Evolutionary conservation across 2,113 vertebrate genomes (phyloP).

Genomic region (Motacilla alba): DNA sequence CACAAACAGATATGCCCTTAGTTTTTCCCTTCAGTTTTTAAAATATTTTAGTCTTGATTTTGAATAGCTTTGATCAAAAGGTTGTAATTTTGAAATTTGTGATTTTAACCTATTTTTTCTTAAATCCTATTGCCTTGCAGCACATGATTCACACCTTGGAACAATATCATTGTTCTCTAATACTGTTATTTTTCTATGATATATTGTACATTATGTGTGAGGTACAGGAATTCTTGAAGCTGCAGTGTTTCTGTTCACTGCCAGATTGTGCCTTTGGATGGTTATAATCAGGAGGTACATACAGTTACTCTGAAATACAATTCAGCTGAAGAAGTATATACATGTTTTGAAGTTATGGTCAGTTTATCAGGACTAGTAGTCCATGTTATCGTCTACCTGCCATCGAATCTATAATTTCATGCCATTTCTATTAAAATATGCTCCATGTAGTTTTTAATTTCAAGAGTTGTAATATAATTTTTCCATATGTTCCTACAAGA

Average conservation of each 20-base stretch:
- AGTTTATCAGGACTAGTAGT: neutral
- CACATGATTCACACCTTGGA: neutral
- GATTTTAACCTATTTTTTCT: neutral
- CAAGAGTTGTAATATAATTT: neutral
- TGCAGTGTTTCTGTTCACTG: neutral
- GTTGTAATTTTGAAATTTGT: neutral
- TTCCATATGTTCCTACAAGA: neutral
- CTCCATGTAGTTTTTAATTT: neutral
- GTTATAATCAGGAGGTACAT: neutral
- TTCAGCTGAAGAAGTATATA: neutral
- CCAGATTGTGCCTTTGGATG: neutral
- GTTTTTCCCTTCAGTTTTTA: neutral
- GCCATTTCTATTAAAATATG: neutral
- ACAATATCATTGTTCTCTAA: neutral
- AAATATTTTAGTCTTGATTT: neutral
- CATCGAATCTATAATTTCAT: neutral
- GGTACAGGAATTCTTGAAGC: neutral
- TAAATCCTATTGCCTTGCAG: neutral
- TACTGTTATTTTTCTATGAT: neutral
- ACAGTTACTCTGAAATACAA: neutral
- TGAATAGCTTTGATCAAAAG: neutral
- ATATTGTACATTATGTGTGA: neutral
- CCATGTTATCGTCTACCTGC: neutral
- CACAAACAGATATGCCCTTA: neutral
- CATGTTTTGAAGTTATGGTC: neutral